Evolutionary conservation across 1,140 invertebrate species (phyloP), one percentile per base, ranked within the genome.

Genomic region (Campoletis sonorensis): DNA sequence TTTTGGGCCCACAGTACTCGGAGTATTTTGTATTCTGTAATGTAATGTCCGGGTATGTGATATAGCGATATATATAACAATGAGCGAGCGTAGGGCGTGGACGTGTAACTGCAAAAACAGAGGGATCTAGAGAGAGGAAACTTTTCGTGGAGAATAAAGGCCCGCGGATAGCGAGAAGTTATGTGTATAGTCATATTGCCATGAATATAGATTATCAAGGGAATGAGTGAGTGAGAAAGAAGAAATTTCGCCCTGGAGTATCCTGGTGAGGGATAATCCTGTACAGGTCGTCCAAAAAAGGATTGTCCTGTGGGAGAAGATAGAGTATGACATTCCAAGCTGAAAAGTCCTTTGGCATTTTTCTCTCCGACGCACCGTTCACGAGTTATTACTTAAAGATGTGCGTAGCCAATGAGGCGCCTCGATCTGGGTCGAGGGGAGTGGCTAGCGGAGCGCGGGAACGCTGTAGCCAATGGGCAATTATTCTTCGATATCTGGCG

Each of bases 61-160:
- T 67, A 27, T 15, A 27, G 27, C 26, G 1, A 7, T 23, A 27
- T 67, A 15, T 18, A 3, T 13, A 18, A n/a, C 11, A 37, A 40
- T 23, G 33, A n/a, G 18, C 27, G 33, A 45, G 40, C 40, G 7
- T n/a, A 8, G 30, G 33, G 68, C 33, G 33, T 40, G 71, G n/a
- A 73, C 71, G 40, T 51, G 40, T 26, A 73, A 26, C 71, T 26
- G 71, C 71, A 73, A 73, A 73, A 73, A 73, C 71, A 49, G 54
- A 21, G 33, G 68, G 68, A 71, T 71, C 5, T n/a, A 40, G 27
- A 16, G 27, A 16, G 37, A 73, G 8, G 71, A 72, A 21, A n/a
- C 54, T 58, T 58, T 58, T 58, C 21, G 54, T 27, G 10, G 72
- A 58, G 49, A 30, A 30, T 27, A 18, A 58, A 75, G 72, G 49